Evolutionary conservation across 1,140 invertebrate genomes (phyloP), one percentile per base, ranked within the genome.

Genomic region (Anadara kagoshimensis): DNA sequence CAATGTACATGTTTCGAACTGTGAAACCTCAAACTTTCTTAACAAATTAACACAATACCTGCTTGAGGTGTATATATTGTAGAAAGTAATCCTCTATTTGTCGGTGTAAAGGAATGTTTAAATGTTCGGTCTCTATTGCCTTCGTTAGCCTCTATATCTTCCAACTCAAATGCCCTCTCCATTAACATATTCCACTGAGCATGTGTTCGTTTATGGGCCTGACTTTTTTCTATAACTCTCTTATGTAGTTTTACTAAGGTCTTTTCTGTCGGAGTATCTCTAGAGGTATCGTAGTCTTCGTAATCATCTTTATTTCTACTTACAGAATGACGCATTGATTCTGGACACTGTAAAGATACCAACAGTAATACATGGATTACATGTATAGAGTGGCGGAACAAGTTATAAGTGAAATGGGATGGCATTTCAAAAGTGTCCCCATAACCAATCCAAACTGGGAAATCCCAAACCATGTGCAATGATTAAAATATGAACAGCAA

Each of bases 111-210:
- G 67, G 71, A 78, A 24, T 76, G 73, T 57, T 80, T 73, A 65
- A 80, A 82, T 45, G 59, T 58, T 26, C 64, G 73, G 24, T 78
- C 73, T 36, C 71, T 57, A 54, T 72, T 82, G 44, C 70, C 62
- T 49, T 78, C 76, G 71, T 82, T 82, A 20, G 70, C 53, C 10
- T 94, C 91, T 59, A 97, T 92, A 89, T 99, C 97, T 90, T 99
- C 97, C 78, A 98, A 90, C 45, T 90, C 84, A 61, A 93, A 88
- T 8, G 92, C 91, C 73, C 93, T 92, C 68, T 95, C 92, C 45
- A 99, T 92, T 80, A 98, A 92, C 62, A 95, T 91, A 66, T 92
- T 92, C 96, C 97, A 99, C 83, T 98, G 95, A 0, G 96, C 96
- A 88, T 97, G 95, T 20, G 96, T 97, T 5, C 92, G 87, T 49